Base-by-base conservation (phyloP, 2,888 invertebrate genomes). In the Encarsia formosa region DNA sequence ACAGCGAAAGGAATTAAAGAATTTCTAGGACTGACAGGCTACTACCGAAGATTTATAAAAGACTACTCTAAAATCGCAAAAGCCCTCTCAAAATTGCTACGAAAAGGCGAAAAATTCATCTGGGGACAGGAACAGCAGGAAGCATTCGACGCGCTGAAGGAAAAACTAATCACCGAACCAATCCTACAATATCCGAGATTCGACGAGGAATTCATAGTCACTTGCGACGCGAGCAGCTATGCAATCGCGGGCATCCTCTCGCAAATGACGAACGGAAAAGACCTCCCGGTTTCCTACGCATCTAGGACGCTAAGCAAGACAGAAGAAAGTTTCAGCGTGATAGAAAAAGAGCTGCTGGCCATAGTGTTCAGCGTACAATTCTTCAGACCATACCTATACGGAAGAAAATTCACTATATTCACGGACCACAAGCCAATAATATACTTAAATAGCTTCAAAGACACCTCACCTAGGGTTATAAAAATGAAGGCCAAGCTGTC, bases 361-460 rank as follows among this genome's bases (percentile, higher is more conserved):
- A 52, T 54, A 1, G 29, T 57, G 3, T 51, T 32, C 16, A 19
- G 31, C 8, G 39, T 59, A 13, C 6, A 26, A 15, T 15, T 6
- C 5, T 34, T 34, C n/a, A 5, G 34, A 9, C 34, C 13, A n/a
- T 34, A 34, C 16, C 22, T 59, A 1, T 56, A 54, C 16, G 56
- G 57, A 1, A 11, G 43, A 3, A 34, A 54, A 26, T 58, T 56
- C 15, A 38, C 8, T 1, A 18, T 58, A 2, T 20, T 56, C 1
- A 58, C 57, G 1, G 59, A 59, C n/a, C 59, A 56, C 24, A 35
- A 34, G n/a, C 57, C 57, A 4, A n/a, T 58, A 5, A 49, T 53
- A 0, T 58, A 54, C 56, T 18, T 54, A 0, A 13, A 55, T 8
- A 41, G 23, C 4, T 8, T 41, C 13, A 34, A 45, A 43, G 41